A percentile compares a stretch with the other conserved stretches of the same genome.
These are phyloP conservation scores for Cyprinus carpio DNA, from an alignment of 2,113 vertebrate species.

Conservation along the genomic window DNA sequence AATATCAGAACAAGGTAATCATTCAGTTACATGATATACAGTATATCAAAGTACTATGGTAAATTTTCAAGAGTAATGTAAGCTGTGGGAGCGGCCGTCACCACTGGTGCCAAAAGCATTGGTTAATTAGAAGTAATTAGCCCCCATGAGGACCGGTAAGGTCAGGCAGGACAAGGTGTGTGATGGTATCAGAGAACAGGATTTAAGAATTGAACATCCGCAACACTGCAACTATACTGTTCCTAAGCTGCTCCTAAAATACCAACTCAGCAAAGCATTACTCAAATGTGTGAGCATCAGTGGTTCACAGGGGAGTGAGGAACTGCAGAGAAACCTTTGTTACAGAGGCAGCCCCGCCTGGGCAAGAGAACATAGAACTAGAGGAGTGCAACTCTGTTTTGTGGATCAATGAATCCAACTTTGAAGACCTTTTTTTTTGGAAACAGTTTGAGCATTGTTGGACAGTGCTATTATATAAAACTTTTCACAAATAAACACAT, in stretches of 20 bases:
- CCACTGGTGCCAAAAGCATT: neutral
- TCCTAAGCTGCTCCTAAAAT: slow-evolving; percentile 10
- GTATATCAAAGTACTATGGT: neutral
- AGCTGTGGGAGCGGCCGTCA: neutral
- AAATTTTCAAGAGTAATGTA: neutral
- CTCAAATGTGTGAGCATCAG: neutral
- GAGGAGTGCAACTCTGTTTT: slow-evolving; percentile 9
- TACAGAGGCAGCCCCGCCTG: neutral
- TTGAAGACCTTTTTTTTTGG: neutral
- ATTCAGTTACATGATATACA: neutral
- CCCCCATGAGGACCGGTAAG: neutral
- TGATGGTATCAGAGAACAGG: neutral
- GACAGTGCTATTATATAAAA: neutral
- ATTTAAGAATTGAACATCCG: slow-evolving; percentile 19
- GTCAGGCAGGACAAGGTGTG: neutral
- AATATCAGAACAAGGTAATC: neutral
- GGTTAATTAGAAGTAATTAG: neutral
- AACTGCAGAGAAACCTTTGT: slow-evolving; percentile 15
- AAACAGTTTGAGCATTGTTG: neutral
- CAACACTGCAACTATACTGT: neutral
- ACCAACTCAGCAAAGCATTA: slow-evolving; percentile 6
- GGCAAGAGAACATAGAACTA: neutral
- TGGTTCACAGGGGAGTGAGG: neutral
- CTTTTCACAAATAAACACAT: neutral
- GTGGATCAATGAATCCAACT: neutral